A percentile compares a stretch with the other conserved stretches of the same genome.
Conservation (phyloP, 1,140 invertebrate species). For the Galleria mellonella region DNA sequence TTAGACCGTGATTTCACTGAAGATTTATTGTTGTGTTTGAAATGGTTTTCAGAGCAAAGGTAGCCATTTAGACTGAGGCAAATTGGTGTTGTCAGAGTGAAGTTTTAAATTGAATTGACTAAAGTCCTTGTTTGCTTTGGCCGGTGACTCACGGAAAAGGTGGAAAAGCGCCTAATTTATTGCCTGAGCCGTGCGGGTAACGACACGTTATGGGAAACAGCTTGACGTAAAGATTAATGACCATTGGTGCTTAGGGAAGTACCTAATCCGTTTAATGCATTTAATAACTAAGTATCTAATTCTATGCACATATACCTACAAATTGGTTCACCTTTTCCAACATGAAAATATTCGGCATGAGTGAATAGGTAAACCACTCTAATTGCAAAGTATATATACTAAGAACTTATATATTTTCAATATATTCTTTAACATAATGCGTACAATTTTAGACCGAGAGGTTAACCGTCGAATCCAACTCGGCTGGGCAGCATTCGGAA, state of each 20-base stretch:
- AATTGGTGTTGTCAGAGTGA: constrained; percentile 61
- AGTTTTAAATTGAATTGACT: constrained; percentile 62
- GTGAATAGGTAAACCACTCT: too few relatives aligned
- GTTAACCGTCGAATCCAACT: too few relatives aligned
- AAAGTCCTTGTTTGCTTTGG: constrained; percentile 43
- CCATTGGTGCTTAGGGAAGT: background rate
- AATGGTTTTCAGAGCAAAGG: constrained; percentile 67
- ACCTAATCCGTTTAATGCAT: too few relatives aligned
- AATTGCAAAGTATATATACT: too few relatives aligned
- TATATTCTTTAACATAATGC: too few relatives aligned
- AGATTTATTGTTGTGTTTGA: constrained; percentile 73
- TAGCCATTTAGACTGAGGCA: constrained; percentile 63
- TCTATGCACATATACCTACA: too few relatives aligned
- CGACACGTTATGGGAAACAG: constrained; percentile 16
- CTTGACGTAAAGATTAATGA: constrained; percentile 3
- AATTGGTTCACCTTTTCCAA: too few relatives aligned
- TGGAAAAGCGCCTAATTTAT: constrained; percentile 27
- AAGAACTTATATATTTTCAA: too few relatives aligned
- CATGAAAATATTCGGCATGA: too few relatives aligned
- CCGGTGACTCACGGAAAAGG: constrained; percentile 21
- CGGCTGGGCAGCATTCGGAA: too few relatives aligned
- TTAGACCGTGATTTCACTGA: constrained; percentile 72
- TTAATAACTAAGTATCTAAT: too few relatives aligned
- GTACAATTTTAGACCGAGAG: too few relatives aligned
- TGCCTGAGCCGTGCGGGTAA: constrained; percentile 3